These are phyloP conservation scores for Prorops nasuta DNA, from an alignment of 1,140 invertebrate species.

Conservation along the genomic window DNA sequence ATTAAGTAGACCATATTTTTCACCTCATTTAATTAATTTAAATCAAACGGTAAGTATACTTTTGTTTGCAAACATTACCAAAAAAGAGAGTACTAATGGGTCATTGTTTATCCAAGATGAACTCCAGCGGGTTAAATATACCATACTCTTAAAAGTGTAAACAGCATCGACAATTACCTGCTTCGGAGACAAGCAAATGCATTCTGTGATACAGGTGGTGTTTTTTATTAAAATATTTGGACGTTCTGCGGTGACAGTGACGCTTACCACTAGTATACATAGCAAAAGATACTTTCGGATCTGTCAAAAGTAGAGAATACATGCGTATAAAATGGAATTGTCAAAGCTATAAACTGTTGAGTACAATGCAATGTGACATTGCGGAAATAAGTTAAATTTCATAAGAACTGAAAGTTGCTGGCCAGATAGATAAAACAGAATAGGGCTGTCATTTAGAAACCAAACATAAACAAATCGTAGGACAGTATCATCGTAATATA, in stretches of 20 bases:
- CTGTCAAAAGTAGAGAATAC: conserved; percentile 19
- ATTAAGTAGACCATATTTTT: not conserved
- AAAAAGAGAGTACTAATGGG: conserved; percentile 1
- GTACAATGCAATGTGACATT: conserved; percentile 16
- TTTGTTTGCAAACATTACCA: conserved; percentile 10
- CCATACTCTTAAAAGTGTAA: not conserved
- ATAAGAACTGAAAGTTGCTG: not conserved
- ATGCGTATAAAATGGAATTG: not conserved
- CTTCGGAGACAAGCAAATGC: conserved; percentile 78
- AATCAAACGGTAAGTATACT: not conserved
- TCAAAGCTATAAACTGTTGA: conserved; percentile 1
- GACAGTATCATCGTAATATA: too few species aligned
- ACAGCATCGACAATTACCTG: conserved; percentile 62
- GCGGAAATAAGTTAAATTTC: not conserved
- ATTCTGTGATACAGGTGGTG: conserved; percentile 65
- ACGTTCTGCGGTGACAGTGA: conserved; percentile 27
- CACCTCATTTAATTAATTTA: not conserved
- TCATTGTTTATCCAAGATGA: not conserved
- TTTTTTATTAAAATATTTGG: conserved; percentile 30
- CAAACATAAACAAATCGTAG: too few species aligned
- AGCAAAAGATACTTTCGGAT: conserved; percentile 44
- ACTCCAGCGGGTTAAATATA: not conserved
- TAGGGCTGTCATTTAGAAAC: not conserved
- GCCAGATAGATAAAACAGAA: not conserved
- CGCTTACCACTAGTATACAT: conserved; percentile 40